Evolutionary conservation across 1,140 invertebrate genomes (phyloP).

Genomic region (Vollenhovia emeryi): DNA sequence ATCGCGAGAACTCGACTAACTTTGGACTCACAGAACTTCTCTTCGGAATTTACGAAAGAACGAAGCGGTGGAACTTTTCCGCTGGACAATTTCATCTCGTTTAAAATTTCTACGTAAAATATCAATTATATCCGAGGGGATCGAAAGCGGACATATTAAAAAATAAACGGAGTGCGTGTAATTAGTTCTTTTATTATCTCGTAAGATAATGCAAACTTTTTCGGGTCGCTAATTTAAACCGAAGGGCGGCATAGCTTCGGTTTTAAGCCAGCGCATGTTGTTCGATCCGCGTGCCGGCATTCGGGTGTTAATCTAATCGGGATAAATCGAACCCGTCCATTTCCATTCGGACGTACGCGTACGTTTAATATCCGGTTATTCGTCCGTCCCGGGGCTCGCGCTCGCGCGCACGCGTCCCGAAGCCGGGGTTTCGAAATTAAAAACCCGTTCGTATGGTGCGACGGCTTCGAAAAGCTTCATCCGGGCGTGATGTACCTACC

Average conservation of each 20-base stretch:
- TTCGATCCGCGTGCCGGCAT: constrained; percentile 14
- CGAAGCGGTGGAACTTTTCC: neutral
- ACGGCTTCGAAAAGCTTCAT: constrained; percentile 54
- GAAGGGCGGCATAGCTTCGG: neutral
- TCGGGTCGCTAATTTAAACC: neutral
- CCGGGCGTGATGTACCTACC: constrained; percentile 51
- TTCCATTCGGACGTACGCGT: constrained; percentile 30
- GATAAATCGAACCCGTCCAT: constrained; percentile 51
- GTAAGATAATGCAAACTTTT: neutral
- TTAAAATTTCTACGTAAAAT: neutral
- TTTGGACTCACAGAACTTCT: neutral
- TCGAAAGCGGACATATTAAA: neutral
- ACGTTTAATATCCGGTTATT: constrained; percentile 53
- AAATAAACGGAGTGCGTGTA: neutral
- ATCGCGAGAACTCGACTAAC: neutral
- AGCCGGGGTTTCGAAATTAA: constrained; percentile 42
- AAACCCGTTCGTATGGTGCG: constrained; percentile 53
- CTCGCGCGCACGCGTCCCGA: neutral
- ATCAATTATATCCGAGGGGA: neutral
- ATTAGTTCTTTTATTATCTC: neutral
- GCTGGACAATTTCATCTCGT: neutral
- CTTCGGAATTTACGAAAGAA: neutral
- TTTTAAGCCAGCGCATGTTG: neutral
- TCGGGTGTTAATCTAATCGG: constrained; percentile 45
- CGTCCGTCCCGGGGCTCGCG: constrained; percentile 1